Percentiles rank a stretch among this genome's conserved stretches.
These are phyloP conservation scores for Cecropterus lyciades DNA, from an alignment of 1,140 invertebrate species.

Conservation along the genomic window DNA sequence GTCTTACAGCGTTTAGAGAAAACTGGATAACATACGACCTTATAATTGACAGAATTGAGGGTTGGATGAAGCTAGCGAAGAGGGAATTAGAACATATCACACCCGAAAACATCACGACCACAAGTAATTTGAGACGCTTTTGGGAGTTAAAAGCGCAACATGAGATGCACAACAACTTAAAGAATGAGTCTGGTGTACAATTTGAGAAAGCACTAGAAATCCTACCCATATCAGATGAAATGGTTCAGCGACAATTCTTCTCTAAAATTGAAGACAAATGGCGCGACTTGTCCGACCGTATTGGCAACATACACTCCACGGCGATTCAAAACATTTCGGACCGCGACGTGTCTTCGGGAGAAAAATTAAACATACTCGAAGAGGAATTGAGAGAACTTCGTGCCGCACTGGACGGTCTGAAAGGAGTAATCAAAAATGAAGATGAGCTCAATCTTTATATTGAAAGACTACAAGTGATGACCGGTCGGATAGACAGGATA, in stretches of 20 bases:
- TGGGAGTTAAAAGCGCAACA: slow-evolving; percentile 95
- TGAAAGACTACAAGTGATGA: slow-evolving; percentile 90
- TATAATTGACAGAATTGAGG: slow-evolving; percentile 89
- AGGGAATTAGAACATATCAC: slow-evolving; percentile 85
- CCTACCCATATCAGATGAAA: slow-evolving; percentile 92
- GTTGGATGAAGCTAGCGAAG: slow-evolving; percentile 90
- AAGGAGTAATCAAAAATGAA: slow-evolving; percentile 91
- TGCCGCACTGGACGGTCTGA: slow-evolving; percentile 87
- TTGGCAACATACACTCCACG: slow-evolving; percentile 87
- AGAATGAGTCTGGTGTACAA: slow-evolving; percentile 88
- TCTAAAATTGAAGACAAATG: slow-evolving; percentile 91
- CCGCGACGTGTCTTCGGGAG: slow-evolving; percentile 88
- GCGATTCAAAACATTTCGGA: slow-evolving; percentile 88
- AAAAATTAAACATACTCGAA: slow-evolving; percentile 89
- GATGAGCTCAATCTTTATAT: slow-evolving; percentile 92
- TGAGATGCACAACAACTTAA: slow-evolving; percentile 92
- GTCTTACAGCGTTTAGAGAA: slow-evolving; percentile 89
- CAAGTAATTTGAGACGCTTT: slow-evolving; percentile 90
- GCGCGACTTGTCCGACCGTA: slow-evolving; percentile 86
- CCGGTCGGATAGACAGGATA: slow-evolving; percentile 89
- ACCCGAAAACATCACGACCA: slow-evolving; percentile 84
- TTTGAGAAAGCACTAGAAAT: slow-evolving; percentile 91
- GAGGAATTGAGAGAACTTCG: slow-evolving; percentile 89
- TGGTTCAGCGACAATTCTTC: slow-evolving; percentile 90
- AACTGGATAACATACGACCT: slow-evolving; percentile 90